phyloP scores from a whole-genome alignment of 2,888 invertebrate species.

The Cantharis rustica region DNA sequence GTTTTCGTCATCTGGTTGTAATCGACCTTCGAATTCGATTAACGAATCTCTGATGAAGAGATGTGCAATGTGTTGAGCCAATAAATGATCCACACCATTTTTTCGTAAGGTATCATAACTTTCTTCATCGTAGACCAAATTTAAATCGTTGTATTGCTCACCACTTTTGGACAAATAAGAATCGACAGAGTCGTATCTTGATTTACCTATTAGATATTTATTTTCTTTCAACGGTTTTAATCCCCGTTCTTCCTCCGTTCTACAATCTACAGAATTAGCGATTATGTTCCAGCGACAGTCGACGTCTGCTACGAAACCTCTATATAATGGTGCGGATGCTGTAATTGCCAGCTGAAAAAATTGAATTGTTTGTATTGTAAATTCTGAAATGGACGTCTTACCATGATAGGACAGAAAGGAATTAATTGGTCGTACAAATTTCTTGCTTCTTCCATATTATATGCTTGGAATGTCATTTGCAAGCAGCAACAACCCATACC shows the following conservation, averaged over 20 bases:
- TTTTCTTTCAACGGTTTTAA: conserved; percentile 71
- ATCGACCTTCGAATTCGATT: conserved; percentile 91
- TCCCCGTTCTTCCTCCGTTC: conserved; percentile 91
- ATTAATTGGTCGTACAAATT: conserved; percentile 96
- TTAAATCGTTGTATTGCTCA: conserved; percentile 93
- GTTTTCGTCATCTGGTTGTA: conserved; percentile 89
- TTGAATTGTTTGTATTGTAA: not conserved
- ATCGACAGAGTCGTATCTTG: conserved; percentile 97
- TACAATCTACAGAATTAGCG: conserved; percentile 93
- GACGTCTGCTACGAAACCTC: conserved; percentile 92
- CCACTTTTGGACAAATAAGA: conserved; percentile 92
- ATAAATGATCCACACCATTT: conserved; percentile 88
- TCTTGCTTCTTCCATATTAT: conserved; percentile 94
- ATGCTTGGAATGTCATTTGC: conserved; percentile 95
- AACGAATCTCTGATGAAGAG: conserved; percentile 97
- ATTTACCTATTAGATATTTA: conserved; percentile 87
- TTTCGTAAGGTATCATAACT: conserved; percentile 82
- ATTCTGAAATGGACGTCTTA: conserved; percentile 53
- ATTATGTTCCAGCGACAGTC: conserved; percentile 99
- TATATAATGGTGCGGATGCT: conserved; percentile 93
- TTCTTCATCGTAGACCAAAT: conserved; percentile 81
- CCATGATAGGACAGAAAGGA: conserved; percentile 96
- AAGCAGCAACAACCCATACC: conserved; percentile 99
- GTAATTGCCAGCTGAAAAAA: conserved; percentile 83
- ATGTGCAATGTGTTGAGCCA: conserved; percentile 96